Conservation (phyloP, 2,888 invertebrate genomes). For the Busseola fusca region DNA sequence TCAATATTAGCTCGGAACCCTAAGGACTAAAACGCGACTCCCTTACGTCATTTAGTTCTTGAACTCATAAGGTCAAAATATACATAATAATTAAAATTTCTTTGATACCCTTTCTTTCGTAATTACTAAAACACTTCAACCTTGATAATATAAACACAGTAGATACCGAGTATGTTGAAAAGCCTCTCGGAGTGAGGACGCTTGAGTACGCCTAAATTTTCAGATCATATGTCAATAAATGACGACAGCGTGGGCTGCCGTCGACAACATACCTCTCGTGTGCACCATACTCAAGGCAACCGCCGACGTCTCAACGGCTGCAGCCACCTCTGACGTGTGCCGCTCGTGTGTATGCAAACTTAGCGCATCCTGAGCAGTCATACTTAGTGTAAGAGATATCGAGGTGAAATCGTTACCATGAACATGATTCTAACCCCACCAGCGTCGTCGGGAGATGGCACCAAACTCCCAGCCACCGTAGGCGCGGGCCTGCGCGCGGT, state of each 20-base stretch:
- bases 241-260: background rate
- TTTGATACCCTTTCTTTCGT: constrained; percentile 19
- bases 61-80: constrained; percentile 23
- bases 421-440: no score
- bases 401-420: no score
- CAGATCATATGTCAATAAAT: background rate
- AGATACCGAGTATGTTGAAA: background rate
- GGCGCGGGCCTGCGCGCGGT: no score
- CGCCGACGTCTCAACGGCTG: no score
- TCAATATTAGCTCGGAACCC: constrained; percentile 11
- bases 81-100: constrained; percentile 39
- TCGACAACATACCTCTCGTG: background rate
- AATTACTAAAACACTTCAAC: constrained; percentile 21
- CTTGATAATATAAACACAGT: background rate
- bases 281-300: no score
- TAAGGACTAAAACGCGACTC: constrained; percentile 31
- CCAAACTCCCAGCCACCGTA: no score
- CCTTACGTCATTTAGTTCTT: constrained; percentile 14
- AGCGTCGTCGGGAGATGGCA: no score
- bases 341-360: background rate
- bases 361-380: no score
- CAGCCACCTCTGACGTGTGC: background rate
- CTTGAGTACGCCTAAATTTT: background rate
- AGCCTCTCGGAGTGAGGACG: background rate
- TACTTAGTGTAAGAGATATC: background rate